Evolutionary conservation across 2,888 invertebrate genomes (phyloP), one percentile per base, ranked within the genome.

Genomic region (Hirtodrosophila cameraria): DNA sequence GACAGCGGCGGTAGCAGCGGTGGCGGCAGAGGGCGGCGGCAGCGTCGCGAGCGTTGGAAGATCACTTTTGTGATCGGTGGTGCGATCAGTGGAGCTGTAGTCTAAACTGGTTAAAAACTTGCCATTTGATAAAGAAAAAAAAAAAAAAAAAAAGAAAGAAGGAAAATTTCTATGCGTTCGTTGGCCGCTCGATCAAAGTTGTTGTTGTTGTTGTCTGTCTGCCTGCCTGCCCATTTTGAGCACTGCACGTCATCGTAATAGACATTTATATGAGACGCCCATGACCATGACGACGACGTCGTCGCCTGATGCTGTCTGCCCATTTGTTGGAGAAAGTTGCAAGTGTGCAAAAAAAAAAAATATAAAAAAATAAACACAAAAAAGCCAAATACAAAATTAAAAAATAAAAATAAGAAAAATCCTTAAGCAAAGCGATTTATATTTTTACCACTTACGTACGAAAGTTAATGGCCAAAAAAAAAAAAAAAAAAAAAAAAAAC

Each of bases 141-240:
- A 62, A 62, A 55, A 46, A 4, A 18, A 1, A 18, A 18, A 1
- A 18, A 8, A 23, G 8, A 23, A 23, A 7, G 23, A 38, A 62
- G 55, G 48, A 77, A 60, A 78, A 82, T 82, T 84, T 80, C 86
- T 69, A 72, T 65, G 86, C 82, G 82, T 84, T 82, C 87, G 73
- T 82, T 82, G 81, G 75, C 82, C 86, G 70, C 73, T 50, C 74
- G 50, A 55, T n/a, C n/a, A n/a, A n/a, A n/a, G n/a, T n/a, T n/a
- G n/a, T 71, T 46, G 33, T 28, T 39, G 43, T 41, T 23, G 15
- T 12, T 42, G 43, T 33, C 43, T 9, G 36, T 45, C 60, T 5
- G 25, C 2, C 18, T 2, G 16, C 28, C 33, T 0, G 28, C 42
- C 61, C 54, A 77, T 66, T 67, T 63, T 66, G 70, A 79, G 63